Base-by-base conservation (phyloP, 2,888 invertebrate species). In the Cerceris ruficornis region DNA sequence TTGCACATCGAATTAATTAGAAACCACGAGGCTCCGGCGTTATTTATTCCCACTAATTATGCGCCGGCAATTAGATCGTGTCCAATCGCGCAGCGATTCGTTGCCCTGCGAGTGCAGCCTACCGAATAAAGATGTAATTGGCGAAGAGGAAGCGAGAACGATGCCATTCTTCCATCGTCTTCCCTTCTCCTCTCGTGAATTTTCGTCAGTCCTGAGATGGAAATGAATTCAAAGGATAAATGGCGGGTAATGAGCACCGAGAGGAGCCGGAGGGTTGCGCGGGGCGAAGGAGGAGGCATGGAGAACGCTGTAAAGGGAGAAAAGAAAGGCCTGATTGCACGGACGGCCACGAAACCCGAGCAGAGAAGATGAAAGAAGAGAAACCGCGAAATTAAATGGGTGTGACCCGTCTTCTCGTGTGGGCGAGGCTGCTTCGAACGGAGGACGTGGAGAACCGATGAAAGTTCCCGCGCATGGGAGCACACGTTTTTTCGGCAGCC, bases 341-440 rank as follows among this genome's bases (percentile, higher is more conserved):
- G 73, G 77, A 77, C 73, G 69, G 69, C 17, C 52, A 66, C 69
- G 77, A 74, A 82, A 76, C 67, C 66, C 52, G 78, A 74, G 67
- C 28, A 67, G 59, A 39, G 69, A 75, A 68, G 76, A 83, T 77
- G 84, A 85, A 79, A 82, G 83, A 82, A 75, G 80, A 81, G 84
- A 87, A 84, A 77, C 83, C 82, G 80, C 77, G 82, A 87, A 85
- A 87, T 80, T 80, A 86, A 87, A 87, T 85, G 87, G 89, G 89
- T 88, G 89, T 87, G 89, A 89, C 88, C 83, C 77, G 83, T 85
- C 72, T 28, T 52, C 52, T 72, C 83, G 82, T 82, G 90, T 90
- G 88, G 90, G 89, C 88, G 89, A 88, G 72, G 84, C 77, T 67
- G 86, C 77, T 84, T 78, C 66, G 71, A 74, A 61, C 57, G 57